A percentile compares a stretch with the other conserved stretches of the same genome.
These are phyloP conservation scores for Linnaemya vulpina DNA, from an alignment of 2,888 invertebrate genomes.

Conservation along the genomic window DNA sequence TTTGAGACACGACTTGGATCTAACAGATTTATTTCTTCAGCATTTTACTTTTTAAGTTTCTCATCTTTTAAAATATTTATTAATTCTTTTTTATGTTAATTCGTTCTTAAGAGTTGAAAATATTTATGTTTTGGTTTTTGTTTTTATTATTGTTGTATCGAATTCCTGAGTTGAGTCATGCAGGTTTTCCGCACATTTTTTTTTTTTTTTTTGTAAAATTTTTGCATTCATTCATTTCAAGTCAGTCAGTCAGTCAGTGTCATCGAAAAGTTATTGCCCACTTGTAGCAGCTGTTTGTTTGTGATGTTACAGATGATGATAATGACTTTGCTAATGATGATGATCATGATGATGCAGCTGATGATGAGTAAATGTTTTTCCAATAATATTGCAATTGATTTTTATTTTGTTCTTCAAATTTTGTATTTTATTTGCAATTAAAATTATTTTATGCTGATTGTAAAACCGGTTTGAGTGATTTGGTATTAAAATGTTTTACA, in stretches of 20 bases:
- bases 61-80: conserved; percentile 9
- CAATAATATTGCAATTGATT: conserved; percentile 5
- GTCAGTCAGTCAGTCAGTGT: conserved; percentile 9
- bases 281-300: background rate
- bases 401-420: background rate
- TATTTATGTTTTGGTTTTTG: conserved; percentile 1
- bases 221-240: conserved; percentile 8
- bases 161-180: conserved; percentile 49
- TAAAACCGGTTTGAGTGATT: conserved; percentile 5
- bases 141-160: background rate
- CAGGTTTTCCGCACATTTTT: conserved; percentile 39
- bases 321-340: background rate
- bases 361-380: conserved; percentile 30
- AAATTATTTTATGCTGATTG: background rate
- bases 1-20: background rate
- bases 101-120: conserved; percentile 32
- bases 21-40: conserved; percentile 5
- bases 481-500: conserved; percentile 1
- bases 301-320: background rate
- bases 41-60: background rate
- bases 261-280: conserved; percentile 4
- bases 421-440: background rate
- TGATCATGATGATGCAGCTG: conserved; percentile 1
- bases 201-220: conserved; percentile 2
- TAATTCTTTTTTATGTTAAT: conserved; percentile 33